These are phyloP conservation scores for Hoplodrina blanda DNA, from an alignment of 2,888 invertebrate genomes.

Conservation along the genomic window DNA sequence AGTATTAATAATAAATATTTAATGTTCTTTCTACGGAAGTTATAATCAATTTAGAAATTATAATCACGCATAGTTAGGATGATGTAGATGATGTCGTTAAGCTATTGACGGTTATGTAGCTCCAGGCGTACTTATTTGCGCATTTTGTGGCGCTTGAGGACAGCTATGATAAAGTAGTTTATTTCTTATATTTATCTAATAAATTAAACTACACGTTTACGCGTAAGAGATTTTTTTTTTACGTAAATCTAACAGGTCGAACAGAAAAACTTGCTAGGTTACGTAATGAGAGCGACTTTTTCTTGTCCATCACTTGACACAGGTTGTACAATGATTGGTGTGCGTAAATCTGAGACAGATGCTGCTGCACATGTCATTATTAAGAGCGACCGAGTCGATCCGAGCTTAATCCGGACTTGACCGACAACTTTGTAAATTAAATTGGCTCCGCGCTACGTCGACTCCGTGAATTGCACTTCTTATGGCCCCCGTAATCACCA, in stretches of 20 bases:
- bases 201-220: constrained; percentile 19
- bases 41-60: constrained; percentile 19
- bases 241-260: constrained; percentile 14
- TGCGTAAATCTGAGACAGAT: constrained; percentile 75
- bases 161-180: constrained; percentile 8
- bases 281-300: constrained; percentile 32
- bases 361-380: constrained; percentile 78
- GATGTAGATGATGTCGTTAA: constrained; percentile 3
- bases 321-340: constrained; percentile 65
- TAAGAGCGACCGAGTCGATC: constrained; percentile 71
- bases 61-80: constrained; percentile 1
- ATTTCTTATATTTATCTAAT: constrained; percentile 12
- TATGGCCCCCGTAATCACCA: constrained; percentile 83
- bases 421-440: constrained; percentile 88
- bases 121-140: constrained; percentile 22
- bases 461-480: constrained; percentile 83
- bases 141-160: constrained; percentile 12
- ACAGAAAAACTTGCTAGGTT: constrained; percentile 18
- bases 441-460: constrained; percentile 82
- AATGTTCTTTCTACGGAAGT: constrained; percentile 10
- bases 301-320: constrained; percentile 35
- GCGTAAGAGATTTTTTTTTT: constrained; percentile 13
- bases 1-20: background rate
- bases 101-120: constrained; percentile 12
- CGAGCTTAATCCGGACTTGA: constrained; percentile 82